Evolutionary conservation across 2,113 vertebrate genomes (phyloP).

Genomic region (Budorcas taxicolor): DNA sequence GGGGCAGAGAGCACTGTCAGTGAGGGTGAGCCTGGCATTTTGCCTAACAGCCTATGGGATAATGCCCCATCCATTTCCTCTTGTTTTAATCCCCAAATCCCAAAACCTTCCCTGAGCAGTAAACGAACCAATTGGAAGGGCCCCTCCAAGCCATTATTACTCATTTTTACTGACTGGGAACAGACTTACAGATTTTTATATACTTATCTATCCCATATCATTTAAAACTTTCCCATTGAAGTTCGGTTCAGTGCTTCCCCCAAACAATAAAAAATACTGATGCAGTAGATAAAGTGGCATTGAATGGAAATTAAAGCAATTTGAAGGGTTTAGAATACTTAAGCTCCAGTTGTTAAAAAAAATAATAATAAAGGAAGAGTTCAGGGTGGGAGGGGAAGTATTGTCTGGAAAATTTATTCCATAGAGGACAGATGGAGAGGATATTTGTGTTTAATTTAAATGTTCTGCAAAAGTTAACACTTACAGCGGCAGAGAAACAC

Average conservation of each 20-base stretch:
- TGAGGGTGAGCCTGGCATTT: neutral
- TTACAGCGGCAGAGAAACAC: constrained; percentile 41
- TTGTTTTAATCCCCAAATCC: neutral
- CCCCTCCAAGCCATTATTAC: neutral
- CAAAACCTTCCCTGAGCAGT: neutral
- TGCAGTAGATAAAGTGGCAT: neutral
- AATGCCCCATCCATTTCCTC: neutral
- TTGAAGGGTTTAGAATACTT: neutral
- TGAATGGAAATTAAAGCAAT: constrained; percentile 28
- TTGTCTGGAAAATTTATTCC: constrained; percentile 24
- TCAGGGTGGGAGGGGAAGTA: neutral
- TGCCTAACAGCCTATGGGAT: neutral
- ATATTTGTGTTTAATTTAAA: constrained; percentile 65
- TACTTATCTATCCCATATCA: neutral
- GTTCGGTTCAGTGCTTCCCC: neutral
- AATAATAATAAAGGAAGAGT: neutral
- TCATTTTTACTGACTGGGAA: neutral
- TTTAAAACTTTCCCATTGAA: constrained; percentile 16
- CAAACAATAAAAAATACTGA: neutral
- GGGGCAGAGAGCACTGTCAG: neutral
- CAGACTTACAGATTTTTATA: neutral
- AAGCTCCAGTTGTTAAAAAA: neutral
- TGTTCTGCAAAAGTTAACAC: constrained; percentile 66
- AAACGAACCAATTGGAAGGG: neutral
- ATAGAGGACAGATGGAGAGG: constrained; percentile 64